These are phyloP conservation scores for Drepanosiphum platanoidis DNA, from an alignment of 2,888 invertebrate species.

Conservation along the genomic window DNA sequence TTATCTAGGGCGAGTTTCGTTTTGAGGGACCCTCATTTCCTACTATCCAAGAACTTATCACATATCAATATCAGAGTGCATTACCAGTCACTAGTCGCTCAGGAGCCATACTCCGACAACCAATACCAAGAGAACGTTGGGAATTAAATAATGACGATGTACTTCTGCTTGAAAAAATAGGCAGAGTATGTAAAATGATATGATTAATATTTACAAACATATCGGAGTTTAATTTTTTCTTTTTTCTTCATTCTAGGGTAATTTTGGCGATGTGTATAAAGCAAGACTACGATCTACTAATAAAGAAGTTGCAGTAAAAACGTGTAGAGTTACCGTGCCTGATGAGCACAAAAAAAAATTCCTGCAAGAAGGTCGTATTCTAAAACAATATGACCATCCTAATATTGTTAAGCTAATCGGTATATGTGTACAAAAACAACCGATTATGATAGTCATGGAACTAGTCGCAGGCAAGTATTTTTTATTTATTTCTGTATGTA, in stretches of 20 bases:
- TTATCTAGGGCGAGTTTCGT: conserved; percentile 83
- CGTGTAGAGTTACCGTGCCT: conserved; percentile 90
- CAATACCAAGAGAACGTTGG: conserved; percentile 91
- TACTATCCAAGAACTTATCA: conserved; percentile 89
- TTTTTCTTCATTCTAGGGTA: conserved; percentile 75
- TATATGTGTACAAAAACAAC: conserved; percentile 97
- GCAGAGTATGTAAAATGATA: conserved; percentile 75
- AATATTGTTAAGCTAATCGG: conserved; percentile 96
- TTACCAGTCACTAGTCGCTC: conserved; percentile 91
- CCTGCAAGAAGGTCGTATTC: conserved; percentile 91
- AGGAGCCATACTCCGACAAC: conserved; percentile 85
- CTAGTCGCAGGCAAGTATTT: conserved; percentile 79
- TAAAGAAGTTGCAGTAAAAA: conserved; percentile 94
- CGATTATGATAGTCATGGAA: conserved; percentile 99
- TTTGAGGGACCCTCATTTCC: conserved; percentile 95
- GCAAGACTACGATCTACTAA: conserved; percentile 84
- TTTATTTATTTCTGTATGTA: background rate
- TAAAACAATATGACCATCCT: conserved; percentile 96
- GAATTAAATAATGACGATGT: conserved; percentile 97
- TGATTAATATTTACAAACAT: conserved; percentile 1
- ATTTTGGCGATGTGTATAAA: conserved; percentile 97
- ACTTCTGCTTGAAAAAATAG: conserved; percentile 89
- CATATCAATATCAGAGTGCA: conserved; percentile 87
- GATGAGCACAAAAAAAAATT: conserved; percentile 95
- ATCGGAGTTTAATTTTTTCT: too few relatives aligned